Base-by-base conservation (phyloP, 2,797 vertebrate species). In the Peromyscus melanophrys region DNA sequence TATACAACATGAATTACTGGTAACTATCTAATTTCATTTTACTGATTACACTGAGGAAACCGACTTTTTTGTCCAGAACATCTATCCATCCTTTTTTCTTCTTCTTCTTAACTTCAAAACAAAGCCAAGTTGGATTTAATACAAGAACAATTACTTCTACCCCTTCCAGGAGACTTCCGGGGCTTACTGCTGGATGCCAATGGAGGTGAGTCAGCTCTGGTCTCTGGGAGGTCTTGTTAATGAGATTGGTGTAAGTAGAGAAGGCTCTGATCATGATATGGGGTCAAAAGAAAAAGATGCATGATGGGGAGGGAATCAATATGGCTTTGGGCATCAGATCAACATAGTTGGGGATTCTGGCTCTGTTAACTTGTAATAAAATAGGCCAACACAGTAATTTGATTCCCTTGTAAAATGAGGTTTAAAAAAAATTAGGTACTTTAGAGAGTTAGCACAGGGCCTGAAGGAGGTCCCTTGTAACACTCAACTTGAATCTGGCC, bases 331-430 rank as follows among this genome's bases (percentile, higher is more conserved):
- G 80, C 96, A 52, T 93, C 76, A 91, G 63, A 61, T 14, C 2
- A 1, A 87, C 78, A 65, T 76, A 86, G 23, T 61, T 88, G 63
- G 76, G 52, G 49, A 97, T 67, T 92, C 95, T 73, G 89, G 49
- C 43, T 96, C 94, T 73, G 65, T 83, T 71, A 69, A 77, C 57
- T 76, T 75, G 25, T 90, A 94, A 95, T 92, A 90, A 97, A 92
- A 92, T 81, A 40, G 65, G 57, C 92, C 63, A 75, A 46, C 21
- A 94, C 77, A 81, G 91, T 94, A 89, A 96, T 91, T 76, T 84
- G 17, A 92, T 95, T 81, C 95, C 65, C 59, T 65, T 89, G 12
- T 59, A 95, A 97, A 95, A 84, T 59, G 27, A 92, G 25, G 73
- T 21, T 52, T 4, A 63, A 75, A 94, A 93, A 92, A 93, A 96